Evolutionary conservation across 2,113 vertebrate genomes (phyloP).

Genomic region (Marmota monax): DNA sequence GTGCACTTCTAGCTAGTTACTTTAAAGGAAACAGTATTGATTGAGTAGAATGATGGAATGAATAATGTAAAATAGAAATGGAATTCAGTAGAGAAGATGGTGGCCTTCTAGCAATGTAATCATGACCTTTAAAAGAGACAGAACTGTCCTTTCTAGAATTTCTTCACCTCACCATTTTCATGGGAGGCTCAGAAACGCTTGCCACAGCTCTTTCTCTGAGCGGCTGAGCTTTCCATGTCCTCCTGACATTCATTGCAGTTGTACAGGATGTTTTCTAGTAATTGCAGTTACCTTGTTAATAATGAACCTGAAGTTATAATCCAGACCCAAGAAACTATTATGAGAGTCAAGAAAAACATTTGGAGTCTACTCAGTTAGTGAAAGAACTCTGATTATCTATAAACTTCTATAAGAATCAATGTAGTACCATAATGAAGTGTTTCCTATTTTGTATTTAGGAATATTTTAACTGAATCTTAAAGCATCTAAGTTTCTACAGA

Average conservation of each 20-base stretch:
- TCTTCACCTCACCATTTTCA: neutral
- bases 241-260: neutral
- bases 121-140: neutral
- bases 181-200: neutral
- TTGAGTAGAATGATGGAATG: neutral
- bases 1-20: conserved; percentile 1
- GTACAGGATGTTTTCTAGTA: conserved; percentile 7
- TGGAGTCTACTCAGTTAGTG: conserved; percentile 25
- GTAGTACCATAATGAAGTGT: conserved; percentile 40
- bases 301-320: neutral
- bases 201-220: neutral
- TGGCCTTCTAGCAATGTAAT: neutral
- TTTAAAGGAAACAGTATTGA: conserved; percentile 28
- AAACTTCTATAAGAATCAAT: conserved; percentile 16
- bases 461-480: conserved; percentile 69
- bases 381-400: conserved; percentile 56
- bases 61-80: neutral
- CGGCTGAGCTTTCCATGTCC: neutral
- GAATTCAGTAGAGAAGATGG: neutral
- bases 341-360: conserved; percentile 45
- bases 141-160: neutral
- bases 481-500: conserved; percentile 51
- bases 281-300: conserved; percentile 18
- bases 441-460: conserved; percentile 83
- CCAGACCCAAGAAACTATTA: neutral